A percentile compares a stretch with the other conserved stretches of the same genome.
Conservation (phyloP, 2,797 vertebrate genomes). For the Hyperoplus lanceolatus region DNA sequence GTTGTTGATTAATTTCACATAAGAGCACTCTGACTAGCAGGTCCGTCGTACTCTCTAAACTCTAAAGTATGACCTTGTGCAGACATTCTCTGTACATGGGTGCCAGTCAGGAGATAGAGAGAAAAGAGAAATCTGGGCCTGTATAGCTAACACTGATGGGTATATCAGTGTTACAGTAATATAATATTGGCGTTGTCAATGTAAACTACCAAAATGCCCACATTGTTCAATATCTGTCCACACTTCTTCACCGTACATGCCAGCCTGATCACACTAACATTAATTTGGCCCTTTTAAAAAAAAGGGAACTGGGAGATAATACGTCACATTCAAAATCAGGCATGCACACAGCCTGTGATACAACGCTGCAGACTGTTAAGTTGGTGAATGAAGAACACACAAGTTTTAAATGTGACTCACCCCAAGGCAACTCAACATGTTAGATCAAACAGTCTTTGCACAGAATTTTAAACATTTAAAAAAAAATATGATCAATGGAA, state of each 20-base stretch:
- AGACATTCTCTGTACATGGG: neutral
- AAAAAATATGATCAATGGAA: no score
- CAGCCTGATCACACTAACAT: neutral
- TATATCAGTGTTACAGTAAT: neutral
- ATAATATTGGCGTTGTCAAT: neutral
- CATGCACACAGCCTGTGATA: neutral
- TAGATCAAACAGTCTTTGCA: no score
- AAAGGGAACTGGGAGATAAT: neutral
- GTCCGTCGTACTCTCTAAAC: slow-evolving; percentile 23
- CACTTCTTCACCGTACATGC: neutral
- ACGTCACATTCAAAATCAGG: neutral
- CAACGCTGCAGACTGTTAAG: neutral
- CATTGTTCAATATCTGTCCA: neutral
- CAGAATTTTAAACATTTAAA: no score
- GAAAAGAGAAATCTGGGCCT: neutral
- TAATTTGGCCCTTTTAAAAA: neutral
- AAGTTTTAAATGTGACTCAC: no score
- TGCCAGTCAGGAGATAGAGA: neutral
- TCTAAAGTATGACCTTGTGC: slow-evolving; percentile 22
- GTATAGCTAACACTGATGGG: neutral
- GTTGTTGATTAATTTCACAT: slow-evolving; percentile 74
- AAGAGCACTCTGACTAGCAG: slow-evolving; percentile 44
- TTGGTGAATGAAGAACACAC: no score
- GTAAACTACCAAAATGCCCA: neutral
- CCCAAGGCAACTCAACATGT: neutral